Conservation (phyloP, 1,140 invertebrate genomes). For the Diabrotica undecimpunctata region DNA sequence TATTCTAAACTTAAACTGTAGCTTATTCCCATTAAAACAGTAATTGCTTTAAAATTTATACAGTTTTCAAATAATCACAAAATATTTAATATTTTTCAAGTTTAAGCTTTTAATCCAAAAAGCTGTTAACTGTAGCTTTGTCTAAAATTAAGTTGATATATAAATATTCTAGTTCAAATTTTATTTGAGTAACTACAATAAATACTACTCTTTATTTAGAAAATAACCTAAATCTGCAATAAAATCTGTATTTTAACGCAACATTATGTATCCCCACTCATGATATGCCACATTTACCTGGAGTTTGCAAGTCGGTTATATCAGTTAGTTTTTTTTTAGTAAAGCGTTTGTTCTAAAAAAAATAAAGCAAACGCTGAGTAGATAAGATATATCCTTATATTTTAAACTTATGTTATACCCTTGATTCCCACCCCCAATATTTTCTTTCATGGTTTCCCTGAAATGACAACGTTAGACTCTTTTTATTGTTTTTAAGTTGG, state of each 20-base stretch:
- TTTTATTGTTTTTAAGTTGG: conserved; percentile 1
- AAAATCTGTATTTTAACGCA: background rate
- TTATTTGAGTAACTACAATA: no score
- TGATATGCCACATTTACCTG: conserved; percentile 36
- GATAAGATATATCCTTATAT: conserved; percentile 1
- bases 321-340: conserved; percentile 29
- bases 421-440: background rate
- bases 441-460: conserved; percentile 6
- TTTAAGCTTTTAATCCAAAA: no score
- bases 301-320: conserved; percentile 36
- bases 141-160: no score
- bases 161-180: no score
- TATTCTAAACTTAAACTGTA: no score
- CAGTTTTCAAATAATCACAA: no score
- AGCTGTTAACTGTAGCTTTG: no score
- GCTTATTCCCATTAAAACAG: no score
- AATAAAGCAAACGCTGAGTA: conserved; percentile 4
- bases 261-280: conserved; percentile 25
- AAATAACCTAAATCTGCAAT: no score
- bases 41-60: no score
- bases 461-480: conserved; percentile 16
- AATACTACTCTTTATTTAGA: no score
- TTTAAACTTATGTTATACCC: conserved; percentile 6
- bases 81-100: no score
- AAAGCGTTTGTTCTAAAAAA: conserved; percentile 3